These are phyloP conservation scores for Neodiprion fabricii DNA, from an alignment of 1,140 invertebrate species.

Conservation along the genomic window DNA sequence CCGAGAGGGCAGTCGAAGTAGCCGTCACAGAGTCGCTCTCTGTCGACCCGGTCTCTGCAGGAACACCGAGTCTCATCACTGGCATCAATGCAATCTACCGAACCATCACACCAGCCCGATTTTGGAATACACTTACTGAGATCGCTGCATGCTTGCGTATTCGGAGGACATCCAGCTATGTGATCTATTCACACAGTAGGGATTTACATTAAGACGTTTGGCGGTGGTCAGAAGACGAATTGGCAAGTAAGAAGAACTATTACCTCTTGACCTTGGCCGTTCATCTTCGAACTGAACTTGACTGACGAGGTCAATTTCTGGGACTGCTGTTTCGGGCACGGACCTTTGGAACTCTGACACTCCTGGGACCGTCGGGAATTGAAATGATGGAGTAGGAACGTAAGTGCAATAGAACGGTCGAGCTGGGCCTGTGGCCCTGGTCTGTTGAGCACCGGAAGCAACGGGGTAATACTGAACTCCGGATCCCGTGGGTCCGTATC, in stretches of 20 bases:
- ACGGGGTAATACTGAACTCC: background rate
- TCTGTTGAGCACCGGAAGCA: constrained; percentile 2
- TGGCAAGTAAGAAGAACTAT: background rate
- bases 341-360: constrained; percentile 28
- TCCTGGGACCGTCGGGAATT: constrained; percentile 34
- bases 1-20: constrained; percentile 73
- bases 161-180: constrained; percentile 13
- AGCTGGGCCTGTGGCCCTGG: background rate
- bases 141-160: constrained; percentile 29
- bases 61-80: constrained; percentile 82
- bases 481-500: constrained; percentile 3
- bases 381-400: constrained; percentile 33
- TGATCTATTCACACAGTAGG: constrained; percentile 14
- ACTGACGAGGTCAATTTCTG: no score
- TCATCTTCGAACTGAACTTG: background rate
- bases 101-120: constrained; percentile 74
- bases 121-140: constrained; percentile 65
- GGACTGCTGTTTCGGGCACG: background rate
- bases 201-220: no score
- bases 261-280: background rate
- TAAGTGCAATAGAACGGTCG: constrained; percentile 42
- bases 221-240: background rate
- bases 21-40: constrained; percentile 77
- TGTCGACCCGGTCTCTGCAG: constrained; percentile 71
- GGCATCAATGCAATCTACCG: constrained; percentile 78